phyloP scores from a whole-genome alignment of 2,888 invertebrate genomes.

The Auanema sp. region DNA sequence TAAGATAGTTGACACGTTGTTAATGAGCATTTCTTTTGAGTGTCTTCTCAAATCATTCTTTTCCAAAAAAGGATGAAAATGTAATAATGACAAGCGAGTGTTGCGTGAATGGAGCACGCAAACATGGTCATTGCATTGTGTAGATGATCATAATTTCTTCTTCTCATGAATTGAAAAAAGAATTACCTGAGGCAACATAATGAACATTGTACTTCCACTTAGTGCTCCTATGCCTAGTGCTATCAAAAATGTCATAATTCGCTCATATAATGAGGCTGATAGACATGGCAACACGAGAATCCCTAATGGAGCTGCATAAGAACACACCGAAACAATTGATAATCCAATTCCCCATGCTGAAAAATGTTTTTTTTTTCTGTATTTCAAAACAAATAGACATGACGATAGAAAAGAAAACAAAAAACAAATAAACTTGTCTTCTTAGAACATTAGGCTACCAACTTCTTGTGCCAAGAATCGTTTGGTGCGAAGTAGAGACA shows the following conservation, averaged over 20 bases:
- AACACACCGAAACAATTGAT: conserved; percentile 55
- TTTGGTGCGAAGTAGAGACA: no score
- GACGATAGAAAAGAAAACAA: no score
- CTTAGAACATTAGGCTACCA: no score
- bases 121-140: no score
- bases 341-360: conserved; percentile 60
- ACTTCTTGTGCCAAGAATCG: no score
- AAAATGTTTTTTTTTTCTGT: conserved; percentile 14
- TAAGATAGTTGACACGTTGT: background rate
- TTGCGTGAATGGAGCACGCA: no score
- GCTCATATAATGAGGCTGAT: conserved; percentile 50
- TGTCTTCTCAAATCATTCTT: background rate
- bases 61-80: conserved; percentile 9
- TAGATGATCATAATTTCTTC: no score
- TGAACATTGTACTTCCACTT: conserved; percentile 56
- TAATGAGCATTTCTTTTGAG: background rate
- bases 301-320: conserved; percentile 56
- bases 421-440: background rate
- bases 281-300: conserved; percentile 55
- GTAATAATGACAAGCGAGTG: background rate
- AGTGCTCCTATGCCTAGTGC: conserved; percentile 61
- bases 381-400: no score
- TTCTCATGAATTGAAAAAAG: background rate
- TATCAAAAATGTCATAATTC: conserved; percentile 58
- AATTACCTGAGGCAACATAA: conserved; percentile 55